Conservation (phyloP, 2,888 invertebrate species). For the Ecliptopera silaceata region DNA sequence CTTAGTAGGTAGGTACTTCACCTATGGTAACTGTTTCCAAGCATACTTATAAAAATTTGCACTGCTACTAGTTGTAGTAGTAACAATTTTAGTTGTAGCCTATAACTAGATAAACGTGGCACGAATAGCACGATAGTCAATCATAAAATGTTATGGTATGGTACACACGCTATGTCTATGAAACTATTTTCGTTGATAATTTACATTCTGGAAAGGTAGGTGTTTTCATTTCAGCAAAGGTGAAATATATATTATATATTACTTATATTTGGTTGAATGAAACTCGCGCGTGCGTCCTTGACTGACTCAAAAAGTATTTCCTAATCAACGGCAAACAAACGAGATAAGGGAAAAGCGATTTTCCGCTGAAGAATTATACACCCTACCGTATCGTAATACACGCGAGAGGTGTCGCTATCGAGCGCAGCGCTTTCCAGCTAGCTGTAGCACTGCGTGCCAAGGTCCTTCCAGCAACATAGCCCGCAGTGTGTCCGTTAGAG, state of each 20-base stretch:
- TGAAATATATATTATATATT: too few relatives aligned
- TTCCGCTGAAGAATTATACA: constrained; percentile 24
- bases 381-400: constrained; percentile 14
- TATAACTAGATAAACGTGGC: too few relatives aligned
- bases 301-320: constrained; percentile 27
- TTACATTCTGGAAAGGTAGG: constrained; percentile 12
- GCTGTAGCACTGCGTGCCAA: constrained; percentile 16
- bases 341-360: constrained; percentile 24
- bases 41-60: too few relatives aligned
- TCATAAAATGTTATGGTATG: too few relatives aligned
- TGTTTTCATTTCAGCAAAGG: constrained; percentile 14
- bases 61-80: too few relatives aligned
- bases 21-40: too few relatives aligned
- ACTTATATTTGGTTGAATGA: not conserved
- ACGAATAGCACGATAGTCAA: too few relatives aligned
- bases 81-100: too few relatives aligned
- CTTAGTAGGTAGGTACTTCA: too few relatives aligned
- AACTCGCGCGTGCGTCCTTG: constrained; percentile 16
- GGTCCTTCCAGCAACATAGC: constrained; percentile 40
- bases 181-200: not conserved
- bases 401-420: constrained; percentile 31
- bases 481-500: constrained; percentile 28
- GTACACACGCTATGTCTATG: too few relatives aligned
- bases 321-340: constrained; percentile 29
- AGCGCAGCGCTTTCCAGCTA: constrained; percentile 40